These are phyloP conservation scores for Gandaritis pyraliata DNA, from an alignment of 2,888 invertebrate genomes.

Conservation along the genomic window DNA sequence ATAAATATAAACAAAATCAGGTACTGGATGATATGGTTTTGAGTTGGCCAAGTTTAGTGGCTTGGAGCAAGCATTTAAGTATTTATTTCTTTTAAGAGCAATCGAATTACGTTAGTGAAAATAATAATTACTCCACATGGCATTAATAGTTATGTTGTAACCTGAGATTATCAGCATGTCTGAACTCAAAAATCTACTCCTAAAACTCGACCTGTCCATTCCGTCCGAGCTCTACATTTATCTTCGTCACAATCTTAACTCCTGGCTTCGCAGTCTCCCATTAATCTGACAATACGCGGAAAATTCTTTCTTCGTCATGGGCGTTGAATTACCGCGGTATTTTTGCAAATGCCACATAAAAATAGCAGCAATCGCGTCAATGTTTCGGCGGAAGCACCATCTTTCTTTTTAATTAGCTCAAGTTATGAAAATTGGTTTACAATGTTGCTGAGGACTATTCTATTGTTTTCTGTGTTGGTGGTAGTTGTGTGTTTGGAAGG, in stretches of 20 bases:
- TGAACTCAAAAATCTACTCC: too few species aligned
- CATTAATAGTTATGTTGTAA: too few species aligned
- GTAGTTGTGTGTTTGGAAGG: slow-evolving; percentile 43
- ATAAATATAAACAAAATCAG: too few species aligned
- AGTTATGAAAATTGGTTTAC: slow-evolving; percentile 43
- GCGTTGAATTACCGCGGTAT: slow-evolving; percentile 58
- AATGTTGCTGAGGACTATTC: slow-evolving; percentile 48
- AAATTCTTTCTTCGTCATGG: slow-evolving; percentile 53
- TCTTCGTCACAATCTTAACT: slow-evolving; percentile 17
- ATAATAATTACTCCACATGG: too few species aligned
- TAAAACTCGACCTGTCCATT: slow-evolving; percentile 26
- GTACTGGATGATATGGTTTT: too few species aligned
- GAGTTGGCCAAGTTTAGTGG: too few species aligned
- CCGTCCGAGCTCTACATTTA: slow-evolving; percentile 9
- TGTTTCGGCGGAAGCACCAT: slow-evolving; percentile 53
- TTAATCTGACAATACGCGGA: slow-evolving; percentile 72
- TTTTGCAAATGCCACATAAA: slow-evolving; percentile 61
- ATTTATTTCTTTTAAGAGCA: too few species aligned
- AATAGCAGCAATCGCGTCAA: slow-evolving; percentile 56
- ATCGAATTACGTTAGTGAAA: too few species aligned
- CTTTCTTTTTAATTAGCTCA: slow-evolving; percentile 25
- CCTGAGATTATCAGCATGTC: too few species aligned
- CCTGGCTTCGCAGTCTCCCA: slow-evolving; percentile 34
- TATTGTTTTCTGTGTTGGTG: slow-evolving; percentile 45
- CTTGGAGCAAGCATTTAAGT: too few species aligned